Percentiles rank a stretch among this genome's conserved stretches.
Conservation (phyloP, 35 echinoderm and acorn worm genomes). For the Strongylocentrotus purpuratus region DNA sequence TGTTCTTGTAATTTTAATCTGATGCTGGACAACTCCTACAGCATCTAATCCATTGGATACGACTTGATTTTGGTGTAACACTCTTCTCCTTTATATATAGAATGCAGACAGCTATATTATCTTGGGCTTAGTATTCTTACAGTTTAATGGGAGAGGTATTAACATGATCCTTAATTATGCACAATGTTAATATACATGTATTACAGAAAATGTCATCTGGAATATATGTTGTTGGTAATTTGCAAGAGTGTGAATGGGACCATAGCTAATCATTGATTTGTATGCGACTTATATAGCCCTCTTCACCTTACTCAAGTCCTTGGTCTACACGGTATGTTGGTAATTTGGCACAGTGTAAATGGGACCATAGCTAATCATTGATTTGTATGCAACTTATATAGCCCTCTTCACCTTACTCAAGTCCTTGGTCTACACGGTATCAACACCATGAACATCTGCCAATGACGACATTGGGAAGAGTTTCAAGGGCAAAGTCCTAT, state of each 20-base stretch:
- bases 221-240: too few species aligned
- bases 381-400: not conserved
- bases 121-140: not conserved
- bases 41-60: too few species aligned
- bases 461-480: not conserved
- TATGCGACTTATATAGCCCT: not conserved
- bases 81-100: too few species aligned
- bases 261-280: not conserved
- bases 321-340: not conserved
- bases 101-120: too few species aligned
- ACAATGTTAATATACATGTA: not conserved
- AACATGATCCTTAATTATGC: not conserved
- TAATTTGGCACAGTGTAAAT: not conserved
- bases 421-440: not conserved
- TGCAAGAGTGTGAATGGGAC: not conserved
- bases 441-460: not conserved
- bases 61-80: too few species aligned
- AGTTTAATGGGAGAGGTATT: not conserved
- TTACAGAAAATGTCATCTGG: too few species aligned
- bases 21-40: too few species aligned
- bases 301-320: not conserved
- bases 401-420: slow-evolving; percentile 6
- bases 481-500: not conserved
- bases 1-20: too few species aligned
- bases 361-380: not conserved